phyloP scores from a whole-genome alignment of 2,797 vertebrate genomes.

The Alauda arvensis region DNA sequence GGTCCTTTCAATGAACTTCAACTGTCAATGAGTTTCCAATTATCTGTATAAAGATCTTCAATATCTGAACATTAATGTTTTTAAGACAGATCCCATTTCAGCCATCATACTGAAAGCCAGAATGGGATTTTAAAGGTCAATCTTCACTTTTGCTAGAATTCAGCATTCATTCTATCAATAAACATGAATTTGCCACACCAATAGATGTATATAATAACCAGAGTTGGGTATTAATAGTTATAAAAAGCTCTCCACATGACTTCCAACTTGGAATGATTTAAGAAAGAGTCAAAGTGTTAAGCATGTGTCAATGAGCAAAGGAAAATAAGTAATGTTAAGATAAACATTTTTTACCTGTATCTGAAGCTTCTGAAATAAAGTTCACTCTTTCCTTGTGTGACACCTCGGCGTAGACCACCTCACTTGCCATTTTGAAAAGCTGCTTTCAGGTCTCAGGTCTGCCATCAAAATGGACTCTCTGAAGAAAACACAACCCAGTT shows the following conservation, averaged over 20 bases:
- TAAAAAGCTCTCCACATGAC: not conserved
- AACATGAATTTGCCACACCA: not conserved
- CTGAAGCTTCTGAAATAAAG: not conserved
- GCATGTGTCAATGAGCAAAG: not conserved
- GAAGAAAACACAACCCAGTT: not conserved
- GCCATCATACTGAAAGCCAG: not conserved
- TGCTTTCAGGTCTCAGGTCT: conserved; percentile 17
- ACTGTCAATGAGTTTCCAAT: not conserved
- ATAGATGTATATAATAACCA: not conserved
- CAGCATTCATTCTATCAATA: not conserved
- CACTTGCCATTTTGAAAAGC: conserved; percentile 15
- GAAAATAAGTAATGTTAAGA: not conserved
- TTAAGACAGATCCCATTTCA: not conserved
- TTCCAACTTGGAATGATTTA: not conserved
- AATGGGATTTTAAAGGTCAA: not conserved
- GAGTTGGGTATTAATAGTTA: not conserved
- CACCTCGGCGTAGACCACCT: conserved; percentile 11
- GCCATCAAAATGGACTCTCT: conserved; percentile 1
- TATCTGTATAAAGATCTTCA: not conserved
- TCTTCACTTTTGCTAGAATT: not conserved
- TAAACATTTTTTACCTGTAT: conserved; percentile 1
- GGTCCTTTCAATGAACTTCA: not conserved
- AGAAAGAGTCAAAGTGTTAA: not conserved
- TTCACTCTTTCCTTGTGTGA: not conserved
- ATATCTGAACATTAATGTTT: not conserved